phyloP scores from a whole-genome alignment of 2,888 invertebrate genomes.

The Lithophane ornitopus region DNA sequence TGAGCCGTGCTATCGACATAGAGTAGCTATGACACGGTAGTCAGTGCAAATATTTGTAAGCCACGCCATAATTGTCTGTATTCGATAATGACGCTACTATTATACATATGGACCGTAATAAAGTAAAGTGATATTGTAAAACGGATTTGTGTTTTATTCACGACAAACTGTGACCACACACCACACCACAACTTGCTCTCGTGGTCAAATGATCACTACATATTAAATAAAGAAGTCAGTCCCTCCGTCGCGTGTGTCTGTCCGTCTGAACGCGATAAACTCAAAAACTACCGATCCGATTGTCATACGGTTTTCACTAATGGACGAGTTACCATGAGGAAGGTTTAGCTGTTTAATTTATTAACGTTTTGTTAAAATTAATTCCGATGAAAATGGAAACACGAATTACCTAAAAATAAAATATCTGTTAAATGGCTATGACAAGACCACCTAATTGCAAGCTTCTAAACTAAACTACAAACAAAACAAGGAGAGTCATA shows the following conservation, averaged over 20 bases:
- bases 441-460: background rate
- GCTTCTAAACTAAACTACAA: background rate
- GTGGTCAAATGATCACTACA: no score
- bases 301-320: no score
- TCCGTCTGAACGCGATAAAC: no score
- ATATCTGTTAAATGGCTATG: background rate
- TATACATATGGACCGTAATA: conserved; percentile 76
- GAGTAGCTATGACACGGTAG: conserved; percentile 59
- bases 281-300: no score
- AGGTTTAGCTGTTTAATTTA: no score
- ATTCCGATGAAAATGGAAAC: no score
- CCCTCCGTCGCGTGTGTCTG: no score
- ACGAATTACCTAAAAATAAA: no score
- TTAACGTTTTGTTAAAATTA: no score
- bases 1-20: conserved; percentile 15
- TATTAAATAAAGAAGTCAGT: no score
- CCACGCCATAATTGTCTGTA: conserved; percentile 73
- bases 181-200: no score
- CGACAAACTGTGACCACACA: background rate
- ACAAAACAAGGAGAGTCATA: background rate
- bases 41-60: conserved; percentile 62
- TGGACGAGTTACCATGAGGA: no score
- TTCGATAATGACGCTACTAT: conserved; percentile 72
- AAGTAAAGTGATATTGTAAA: conserved; percentile 85
- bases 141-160: conserved; percentile 63